Base-by-base conservation (phyloP, 2,797 vertebrate species). In the Sphenodon punctatus region DNA sequence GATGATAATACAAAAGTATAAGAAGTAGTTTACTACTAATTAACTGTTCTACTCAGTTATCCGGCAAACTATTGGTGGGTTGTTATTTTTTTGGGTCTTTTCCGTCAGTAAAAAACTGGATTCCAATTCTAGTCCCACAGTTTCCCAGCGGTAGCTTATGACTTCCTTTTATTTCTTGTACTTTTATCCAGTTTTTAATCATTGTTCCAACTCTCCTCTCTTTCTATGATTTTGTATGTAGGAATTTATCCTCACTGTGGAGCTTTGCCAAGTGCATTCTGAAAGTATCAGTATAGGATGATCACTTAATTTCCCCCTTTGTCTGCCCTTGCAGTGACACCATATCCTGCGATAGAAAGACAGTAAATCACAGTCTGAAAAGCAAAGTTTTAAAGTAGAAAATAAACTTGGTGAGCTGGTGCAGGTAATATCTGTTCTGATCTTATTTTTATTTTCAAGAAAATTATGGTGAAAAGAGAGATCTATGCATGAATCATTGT, bases 291-390 rank as follows among this genome's bases (percentile, higher is more conserved):
- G 60, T 46, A 48, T 1, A 25, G 27, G 46, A 72, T 56, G 48
- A 74, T 67, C 8, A 2, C 13, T 83, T 77, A n/a, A 78, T 84
- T 91, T 89, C 75, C 61, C 43, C 22, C 32, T 23, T 30, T 45
- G 3, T 51, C 60, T 82, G 46, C 43, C 32, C 6, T 84, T 71
- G 55, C 20, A 58, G 32, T 56, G 56, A 73, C 59, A 48, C 45
- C 84, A 1, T 67, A 1, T 80, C 69, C 72, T 78, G 64, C 67
- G 71, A 34, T n/a, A 60, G 2, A 0, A 12, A 32, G 30, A 48
- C 7, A 74, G n/a, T 56, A 20, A 67, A 72, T 34, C 38, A 56
- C 12, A 22, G 5, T 72, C 38, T 69, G 13, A 77, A 59, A 61
- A 53, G 67, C 75, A 23, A 5, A 58, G 11, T 22, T 71, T 71